Base-by-base conservation (phyloP, 2,888 invertebrate species). In the Electrophaes corylata region DNA sequence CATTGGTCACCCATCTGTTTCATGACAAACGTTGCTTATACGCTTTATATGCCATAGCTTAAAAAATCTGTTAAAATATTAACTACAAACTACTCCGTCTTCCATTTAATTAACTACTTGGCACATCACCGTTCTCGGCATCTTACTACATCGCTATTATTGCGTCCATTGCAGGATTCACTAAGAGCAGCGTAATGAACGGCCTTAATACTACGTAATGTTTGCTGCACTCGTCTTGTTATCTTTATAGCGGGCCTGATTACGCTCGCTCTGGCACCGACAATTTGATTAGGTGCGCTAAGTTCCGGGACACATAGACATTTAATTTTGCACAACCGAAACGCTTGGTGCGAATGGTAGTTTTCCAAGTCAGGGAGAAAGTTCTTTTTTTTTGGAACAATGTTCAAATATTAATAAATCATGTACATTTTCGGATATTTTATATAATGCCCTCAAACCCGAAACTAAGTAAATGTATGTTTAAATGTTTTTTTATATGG, bases 221-320 rank as follows among this genome's bases (percentile, higher is more conserved):
- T 71, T 73, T 67, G 68, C 69, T 64, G 63, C 68, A 65, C 71
- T 65, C 59, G 58, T 57, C 62, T 62, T 70, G 70, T 72, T 80
- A 79, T 81, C 77, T 77, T 76, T 71, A 79, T 71, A 69, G 77
- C 66, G 45, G 50, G 60, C 58, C 67, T 79, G 75, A 78, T 79
- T 78, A 74, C 72, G 62, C 66, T 49, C 66, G 64, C 70, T 70
- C 67, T 61, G 61, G 60, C 62, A 54, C 65, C 68, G 71, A 70
- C 71, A 71, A 80, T 78, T 79, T 76, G 75, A 81, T 81, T 80
- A 79, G 74, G 66, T 67, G 45, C n/a, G 58, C 52, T 62, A 53
- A 61, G 60, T 65, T 62, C 61, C 37, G 56, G 45, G 64, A 64
- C 23, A 65, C 59, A 69, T 51, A 11, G 64, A 29, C 20, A 41